These are phyloP conservation scores for Meteorus cinctellus DNA, from an alignment of 2,888 invertebrate species.

Conservation along the genomic window DNA sequence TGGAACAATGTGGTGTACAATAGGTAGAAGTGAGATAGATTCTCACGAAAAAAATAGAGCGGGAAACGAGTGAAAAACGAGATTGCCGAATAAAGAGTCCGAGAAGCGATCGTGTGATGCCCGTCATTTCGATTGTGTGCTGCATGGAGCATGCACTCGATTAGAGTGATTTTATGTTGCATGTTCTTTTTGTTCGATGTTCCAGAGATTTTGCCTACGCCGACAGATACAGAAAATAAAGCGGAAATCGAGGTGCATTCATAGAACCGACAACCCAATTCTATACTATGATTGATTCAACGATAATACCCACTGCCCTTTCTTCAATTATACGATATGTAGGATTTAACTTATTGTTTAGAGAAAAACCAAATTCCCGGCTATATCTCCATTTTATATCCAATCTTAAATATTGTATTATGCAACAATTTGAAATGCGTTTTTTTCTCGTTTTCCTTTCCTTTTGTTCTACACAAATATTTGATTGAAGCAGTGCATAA, in stretches of 20 bases:
- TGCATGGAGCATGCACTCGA: neutral
- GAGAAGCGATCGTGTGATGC: neutral
- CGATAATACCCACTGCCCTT: too few species aligned
- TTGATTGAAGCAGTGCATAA: neutral
- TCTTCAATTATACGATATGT: too few species aligned
- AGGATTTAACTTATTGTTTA: too few species aligned
- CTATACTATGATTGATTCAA: too few species aligned
- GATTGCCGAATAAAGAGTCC: neutral
- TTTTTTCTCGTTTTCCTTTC: too few species aligned
- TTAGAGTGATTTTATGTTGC: slow-evolving; percentile 2
- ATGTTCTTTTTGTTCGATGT: neutral
- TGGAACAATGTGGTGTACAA: neutral
- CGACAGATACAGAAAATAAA: neutral
- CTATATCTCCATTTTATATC: too few species aligned
- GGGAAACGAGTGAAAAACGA: neutral
- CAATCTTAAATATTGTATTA: too few species aligned
- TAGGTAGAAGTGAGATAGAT: neutral
- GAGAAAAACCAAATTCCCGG: too few species aligned
- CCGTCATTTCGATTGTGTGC: neutral
- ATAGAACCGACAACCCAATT: neutral
- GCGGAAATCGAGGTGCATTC: neutral
- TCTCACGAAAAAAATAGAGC: neutral
- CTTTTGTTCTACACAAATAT: too few species aligned
- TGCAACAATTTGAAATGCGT: too few species aligned
- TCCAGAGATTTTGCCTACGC: neutral